These are phyloP conservation scores for Hylia prasina DNA, from an alignment of 2,113 vertebrate genomes.

Conservation along the genomic window DNA sequence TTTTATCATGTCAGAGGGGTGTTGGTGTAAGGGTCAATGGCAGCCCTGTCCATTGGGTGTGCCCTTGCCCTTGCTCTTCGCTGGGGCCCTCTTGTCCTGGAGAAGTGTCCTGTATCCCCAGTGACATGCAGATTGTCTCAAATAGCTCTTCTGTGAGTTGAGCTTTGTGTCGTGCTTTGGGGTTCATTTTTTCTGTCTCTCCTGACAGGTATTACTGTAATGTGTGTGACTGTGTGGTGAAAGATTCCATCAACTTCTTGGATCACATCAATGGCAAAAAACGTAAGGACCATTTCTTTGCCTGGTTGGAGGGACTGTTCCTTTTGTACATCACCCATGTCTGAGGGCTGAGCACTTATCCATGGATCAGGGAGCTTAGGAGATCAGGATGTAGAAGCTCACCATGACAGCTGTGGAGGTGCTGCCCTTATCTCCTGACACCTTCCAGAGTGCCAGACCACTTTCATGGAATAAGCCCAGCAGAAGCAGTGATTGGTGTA, in stretches of 20 bases:
- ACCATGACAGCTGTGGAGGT: neutral
- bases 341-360: neutral
- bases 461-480: neutral
- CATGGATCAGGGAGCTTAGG: neutral
- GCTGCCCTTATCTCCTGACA: neutral
- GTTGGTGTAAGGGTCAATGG: fast-evolving
- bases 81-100: neutral
- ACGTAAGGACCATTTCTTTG: conserved; percentile 79
- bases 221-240: conserved; percentile 98
- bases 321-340: neutral
- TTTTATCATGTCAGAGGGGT: neutral
- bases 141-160: neutral
- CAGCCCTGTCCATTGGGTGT: neutral
- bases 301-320: neutral
- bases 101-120: neutral
- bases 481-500: neutral
- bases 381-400: neutral
- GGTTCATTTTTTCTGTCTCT: neutral
- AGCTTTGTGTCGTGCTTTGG: neutral
- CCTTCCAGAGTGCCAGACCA: neutral
- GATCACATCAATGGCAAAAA: conserved; percentile 99
- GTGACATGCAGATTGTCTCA: neutral
- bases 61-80: neutral
- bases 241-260: conserved; percentile 98
- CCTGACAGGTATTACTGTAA: conserved; percentile 92